phyloP scores from a whole-genome alignment of 2,797 vertebrate genomes.

The Botia almorhae region DNA sequence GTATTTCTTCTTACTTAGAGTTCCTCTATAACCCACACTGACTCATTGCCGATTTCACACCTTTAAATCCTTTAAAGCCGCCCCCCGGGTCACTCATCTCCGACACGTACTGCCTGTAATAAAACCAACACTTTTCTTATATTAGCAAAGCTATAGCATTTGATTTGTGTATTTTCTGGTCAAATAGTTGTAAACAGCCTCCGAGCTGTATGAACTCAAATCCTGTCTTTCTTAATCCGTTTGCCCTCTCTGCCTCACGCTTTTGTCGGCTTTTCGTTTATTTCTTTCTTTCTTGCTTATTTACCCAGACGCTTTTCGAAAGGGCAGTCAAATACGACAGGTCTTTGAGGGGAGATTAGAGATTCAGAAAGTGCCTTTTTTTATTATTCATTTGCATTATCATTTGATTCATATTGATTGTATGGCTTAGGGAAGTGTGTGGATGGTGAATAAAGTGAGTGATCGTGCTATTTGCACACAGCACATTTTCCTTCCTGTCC shows the following conservation, averaged over 20 bases:
- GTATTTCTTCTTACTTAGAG: conserved; percentile 33
- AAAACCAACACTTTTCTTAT: conserved; percentile 48
- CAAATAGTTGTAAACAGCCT: conserved; percentile 57
- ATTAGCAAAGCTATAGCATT: conserved; percentile 54
- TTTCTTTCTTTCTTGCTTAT: conserved; percentile 61
- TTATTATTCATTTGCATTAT: conserved; percentile 62
- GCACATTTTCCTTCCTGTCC: conserved; percentile 39
- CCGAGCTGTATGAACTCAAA: conserved; percentile 48
- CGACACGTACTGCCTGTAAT: conserved; percentile 35
- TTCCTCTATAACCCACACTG: conserved; percentile 45
- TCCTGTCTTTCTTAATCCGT: conserved; percentile 60
- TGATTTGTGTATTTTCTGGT: conserved; percentile 55
- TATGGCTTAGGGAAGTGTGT: conserved; percentile 53
- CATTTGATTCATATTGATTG: conserved; percentile 66
- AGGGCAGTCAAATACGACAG: conserved; percentile 62
- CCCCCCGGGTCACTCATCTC: conserved; percentile 44
- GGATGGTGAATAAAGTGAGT: conserved; percentile 42
- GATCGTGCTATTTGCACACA: conserved; percentile 32
- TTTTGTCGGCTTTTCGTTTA: conserved; percentile 46
- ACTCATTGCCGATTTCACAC: conserved; percentile 60
- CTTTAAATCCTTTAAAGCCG: conserved; percentile 57
- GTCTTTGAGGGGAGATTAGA: conserved; percentile 69
- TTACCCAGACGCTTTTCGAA: conserved; percentile 59
- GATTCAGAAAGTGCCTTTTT: conserved; percentile 57
- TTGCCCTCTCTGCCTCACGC: conserved; percentile 52